A percentile compares a stretch with the other conserved stretches of the same genome.
Conservation (phyloP, 2,113 vertebrate species). For the Cervus canadensis region DNA sequence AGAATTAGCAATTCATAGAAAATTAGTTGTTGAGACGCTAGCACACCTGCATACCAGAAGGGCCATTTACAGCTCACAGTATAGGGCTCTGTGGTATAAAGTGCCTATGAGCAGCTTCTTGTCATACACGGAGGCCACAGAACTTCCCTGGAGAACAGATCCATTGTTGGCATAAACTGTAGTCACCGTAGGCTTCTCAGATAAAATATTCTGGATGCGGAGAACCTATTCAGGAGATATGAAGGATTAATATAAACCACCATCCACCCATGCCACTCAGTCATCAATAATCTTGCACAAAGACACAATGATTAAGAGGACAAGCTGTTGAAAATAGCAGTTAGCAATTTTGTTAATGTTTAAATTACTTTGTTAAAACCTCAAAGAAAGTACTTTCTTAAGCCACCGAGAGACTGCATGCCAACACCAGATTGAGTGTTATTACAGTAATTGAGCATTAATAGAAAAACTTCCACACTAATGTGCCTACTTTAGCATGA, state of each 20-base stretch:
- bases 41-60: not conserved
- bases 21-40: not conserved
- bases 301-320: not conserved
- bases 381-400: constrained; percentile 56
- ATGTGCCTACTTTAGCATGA: not conserved
- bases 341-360: constrained; percentile 37
- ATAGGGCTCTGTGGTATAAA: constrained; percentile 89
- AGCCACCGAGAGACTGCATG: constrained; percentile 37
- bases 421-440: constrained; percentile 53
- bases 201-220: constrained; percentile 89
- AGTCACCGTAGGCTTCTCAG: constrained; percentile 85
- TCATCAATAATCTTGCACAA: constrained; percentile 21
- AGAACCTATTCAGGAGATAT: constrained; percentile 82
- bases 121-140: constrained; percentile 83
- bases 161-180: constrained; percentile 89
- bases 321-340: constrained; percentile 33
- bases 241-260: constrained; percentile 19
- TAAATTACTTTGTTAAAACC: constrained; percentile 48
- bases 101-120: constrained; percentile 91
- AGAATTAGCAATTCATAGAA: constrained; percentile 9
- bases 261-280: not conserved
- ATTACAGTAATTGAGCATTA: constrained; percentile 59
- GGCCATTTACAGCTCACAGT: constrained; percentile 84
- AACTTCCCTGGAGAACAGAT: constrained; percentile 86
- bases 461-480: constrained; percentile 29